Percentiles rank a stretch among this genome's conserved stretches.
phyloP scores from a whole-genome alignment of 2,888 invertebrate species.

The Heliconius ethilla region DNA sequence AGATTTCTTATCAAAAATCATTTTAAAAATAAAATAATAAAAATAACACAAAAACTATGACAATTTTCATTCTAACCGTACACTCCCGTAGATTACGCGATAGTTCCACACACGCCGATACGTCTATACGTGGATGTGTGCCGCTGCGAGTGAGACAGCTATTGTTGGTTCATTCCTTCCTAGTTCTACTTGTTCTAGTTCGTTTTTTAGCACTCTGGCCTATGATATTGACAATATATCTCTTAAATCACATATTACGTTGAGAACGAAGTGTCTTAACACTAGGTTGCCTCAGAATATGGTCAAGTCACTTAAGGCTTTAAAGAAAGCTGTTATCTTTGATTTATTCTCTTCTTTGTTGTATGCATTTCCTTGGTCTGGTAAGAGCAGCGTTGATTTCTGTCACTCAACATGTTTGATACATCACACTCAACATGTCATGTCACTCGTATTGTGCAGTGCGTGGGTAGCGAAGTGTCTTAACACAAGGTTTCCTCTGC shows the following conservation, averaged over 20 bases:
- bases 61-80: slow-evolving; percentile 30
- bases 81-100: slow-evolving; percentile 32
- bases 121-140: slow-evolving; percentile 36
- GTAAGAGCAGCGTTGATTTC: too few species aligned
- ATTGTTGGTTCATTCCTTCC: slow-evolving; percentile 27
- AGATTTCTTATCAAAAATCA: too few species aligned
- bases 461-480: too few species aligned
- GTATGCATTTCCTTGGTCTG: too few species aligned
- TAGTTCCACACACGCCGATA: slow-evolving; percentile 42
- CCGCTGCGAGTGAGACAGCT: slow-evolving; percentile 37
- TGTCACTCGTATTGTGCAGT: too few species aligned
- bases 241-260: neutral
- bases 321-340: too few species aligned
- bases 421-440: too few species aligned
- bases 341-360: too few species aligned
- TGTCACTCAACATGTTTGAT: too few species aligned
- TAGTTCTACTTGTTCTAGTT: slow-evolving; percentile 20
- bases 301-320: too few species aligned
- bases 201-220: neutral
- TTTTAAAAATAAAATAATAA: neutral
- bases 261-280: neutral
- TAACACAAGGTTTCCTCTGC: too few species aligned
- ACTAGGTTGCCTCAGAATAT: too few species aligned
- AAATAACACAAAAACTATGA: slow-evolving; percentile 19
- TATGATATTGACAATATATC: neutral